Evolutionary conservation across 2,797 vertebrate species (phyloP), one percentile per base, ranked within the genome.

Genomic region (Coregonus sp.): DNA sequence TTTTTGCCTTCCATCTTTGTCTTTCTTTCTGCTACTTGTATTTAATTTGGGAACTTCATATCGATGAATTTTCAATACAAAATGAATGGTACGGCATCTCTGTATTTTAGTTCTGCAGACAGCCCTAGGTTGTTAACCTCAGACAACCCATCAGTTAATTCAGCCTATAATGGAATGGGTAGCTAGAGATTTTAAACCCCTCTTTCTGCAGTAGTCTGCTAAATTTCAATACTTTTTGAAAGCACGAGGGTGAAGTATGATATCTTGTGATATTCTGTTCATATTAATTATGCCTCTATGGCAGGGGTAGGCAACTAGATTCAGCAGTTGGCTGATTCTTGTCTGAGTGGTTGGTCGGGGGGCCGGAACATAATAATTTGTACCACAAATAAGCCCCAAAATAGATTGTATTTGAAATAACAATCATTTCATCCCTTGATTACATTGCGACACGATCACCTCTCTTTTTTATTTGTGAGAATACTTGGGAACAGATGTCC

Each of bases 1-100:
- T 76, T 73, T 76, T 25, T 74, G 9, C 74, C 59, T 56, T 72
- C 63, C 59, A n/a, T 68, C 37, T 75, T 35, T 61, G 5, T 73
- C 65, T 75, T 25, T 25, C 25, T 25, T 37, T 75, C 61, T 70
- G 40, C 81, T 83, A 77, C 80, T 79, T 78, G 33, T 70, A 70
- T 78, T 63, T 31, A n/a, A 31, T 66, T 66, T 74, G 70, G 77
- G 51, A 70, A 72, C 52, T 72, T 52, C 25, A 69, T 69, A 37
- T 69, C 67, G 3, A 69, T 14, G 1, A 29, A 66, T 14, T 66
- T 68, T 68, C 18, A 2, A 25, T 35, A 35, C 33, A 35, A 65
- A 63, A 67, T 14, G 68, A 77, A 74, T 72, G 12, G 9, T 31
- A 31, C 7, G 67, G 33, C 33, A n/a, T 68, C 20, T 29, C 33